These are phyloP conservation scores for Sisyra nigra DNA, from an alignment of 2,888 invertebrate genomes.

Conservation along the genomic window DNA sequence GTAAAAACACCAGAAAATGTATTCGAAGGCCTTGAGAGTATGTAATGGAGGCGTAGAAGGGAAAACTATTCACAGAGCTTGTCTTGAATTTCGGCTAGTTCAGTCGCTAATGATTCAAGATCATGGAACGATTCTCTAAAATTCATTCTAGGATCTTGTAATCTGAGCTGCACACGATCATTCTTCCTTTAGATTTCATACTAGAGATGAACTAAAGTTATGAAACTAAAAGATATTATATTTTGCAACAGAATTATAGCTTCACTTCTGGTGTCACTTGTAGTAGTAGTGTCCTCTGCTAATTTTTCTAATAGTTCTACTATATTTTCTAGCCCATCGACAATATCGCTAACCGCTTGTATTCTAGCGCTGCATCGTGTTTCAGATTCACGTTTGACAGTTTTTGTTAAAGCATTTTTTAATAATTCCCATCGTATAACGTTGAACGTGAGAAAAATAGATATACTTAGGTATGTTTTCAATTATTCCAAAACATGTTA, in stretches of 20 bases:
- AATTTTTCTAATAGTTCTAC: constrained; percentile 9
- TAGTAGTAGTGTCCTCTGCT: constrained; percentile 8
- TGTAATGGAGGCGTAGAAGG: too few relatives aligned
- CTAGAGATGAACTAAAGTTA: constrained; percentile 13
- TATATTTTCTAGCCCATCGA: constrained; percentile 3
- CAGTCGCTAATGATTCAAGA: constrained; percentile 11
- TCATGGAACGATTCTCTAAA: constrained; percentile 11
- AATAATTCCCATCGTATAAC: constrained; percentile 12
- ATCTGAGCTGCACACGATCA: constrained; percentile 12
- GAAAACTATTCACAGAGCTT: constrained; percentile 10
- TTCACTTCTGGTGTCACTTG: constrained; percentile 11
- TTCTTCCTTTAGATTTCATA: constrained; percentile 12
- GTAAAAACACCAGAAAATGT: too few relatives aligned
- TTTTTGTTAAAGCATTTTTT: too few relatives aligned
- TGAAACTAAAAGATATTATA: constrained; percentile 12
- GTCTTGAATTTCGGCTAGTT: constrained; percentile 9
- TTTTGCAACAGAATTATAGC: constrained; percentile 11
- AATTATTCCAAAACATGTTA: constrained; percentile 6
- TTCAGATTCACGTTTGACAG: constrained; percentile 14
- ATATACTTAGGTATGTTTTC: too few relatives aligned
- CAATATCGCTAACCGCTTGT: constrained; percentile 13
- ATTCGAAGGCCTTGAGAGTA: too few relatives aligned
- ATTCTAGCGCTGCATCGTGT: constrained; percentile 14
- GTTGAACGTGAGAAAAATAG: constrained; percentile 12
- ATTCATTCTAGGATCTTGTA: constrained; percentile 13